Conservation (phyloP, 2,888 invertebrate genomes). For the Idaea aversata region DNA sequence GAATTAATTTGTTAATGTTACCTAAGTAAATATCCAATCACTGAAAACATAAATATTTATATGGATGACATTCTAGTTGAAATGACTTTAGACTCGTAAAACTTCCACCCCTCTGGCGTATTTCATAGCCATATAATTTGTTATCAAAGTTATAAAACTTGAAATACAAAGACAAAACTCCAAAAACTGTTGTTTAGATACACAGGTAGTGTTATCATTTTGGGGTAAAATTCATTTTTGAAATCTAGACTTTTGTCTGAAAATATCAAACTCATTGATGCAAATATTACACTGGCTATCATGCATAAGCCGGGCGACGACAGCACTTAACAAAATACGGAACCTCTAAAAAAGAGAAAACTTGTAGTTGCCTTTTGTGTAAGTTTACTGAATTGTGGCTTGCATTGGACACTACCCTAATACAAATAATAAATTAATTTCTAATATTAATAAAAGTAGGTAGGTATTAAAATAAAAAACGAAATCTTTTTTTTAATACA, state of each 20-base stretch:
- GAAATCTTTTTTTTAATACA: not conserved
- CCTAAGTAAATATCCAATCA: constrained; percentile 3
- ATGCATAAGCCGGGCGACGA: no score
- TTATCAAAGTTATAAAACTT: constrained; percentile 1
- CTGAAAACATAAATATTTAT: constrained; percentile 6
- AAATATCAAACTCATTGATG: no score
- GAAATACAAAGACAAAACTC: not conserved
- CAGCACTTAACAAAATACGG: no score
- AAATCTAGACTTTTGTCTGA: constrained; percentile 1
- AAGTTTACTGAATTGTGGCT: no score
- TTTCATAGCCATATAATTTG: constrained; percentile 1
- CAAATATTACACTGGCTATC: no score
- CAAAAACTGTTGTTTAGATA: not conserved
- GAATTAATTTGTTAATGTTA: not conserved
- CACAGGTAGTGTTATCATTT: not conserved
- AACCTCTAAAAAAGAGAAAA: no score
- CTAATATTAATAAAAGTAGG: no score
- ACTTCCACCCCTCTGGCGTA: not conserved
- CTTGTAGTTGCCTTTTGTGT: no score
- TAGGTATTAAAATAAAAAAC: constrained; percentile 10
- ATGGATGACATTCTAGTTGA: constrained; percentile 10
- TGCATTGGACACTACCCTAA: no score
- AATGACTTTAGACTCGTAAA: constrained; percentile 11
- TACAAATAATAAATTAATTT: no score
- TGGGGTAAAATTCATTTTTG: not conserved